phyloP scores from a whole-genome alignment of 2,113 vertebrate genomes.

The Hyperopisus bebe region DNA sequence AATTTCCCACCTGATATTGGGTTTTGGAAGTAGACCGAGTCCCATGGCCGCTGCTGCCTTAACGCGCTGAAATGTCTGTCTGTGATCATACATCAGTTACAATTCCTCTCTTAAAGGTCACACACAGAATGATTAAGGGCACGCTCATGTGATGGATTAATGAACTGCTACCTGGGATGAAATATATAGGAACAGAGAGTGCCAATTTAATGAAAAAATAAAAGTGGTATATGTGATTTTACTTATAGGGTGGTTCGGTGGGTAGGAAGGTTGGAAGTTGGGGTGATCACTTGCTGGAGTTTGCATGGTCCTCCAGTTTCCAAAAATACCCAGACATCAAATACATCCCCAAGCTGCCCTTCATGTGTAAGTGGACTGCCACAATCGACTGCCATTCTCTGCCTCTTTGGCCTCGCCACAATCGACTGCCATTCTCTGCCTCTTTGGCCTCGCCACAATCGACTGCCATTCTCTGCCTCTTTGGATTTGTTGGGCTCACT shows the following conservation, averaged over 20 bases:
- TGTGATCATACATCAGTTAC: background rate
- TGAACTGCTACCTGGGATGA: background rate
- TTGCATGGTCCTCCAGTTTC: background rate
- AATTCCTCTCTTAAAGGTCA: slow-evolving; percentile 2
- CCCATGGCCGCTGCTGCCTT: no score
- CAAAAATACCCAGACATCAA: background rate
- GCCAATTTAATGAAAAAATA: background rate
- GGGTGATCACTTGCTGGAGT: background rate
- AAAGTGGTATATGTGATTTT: background rate
- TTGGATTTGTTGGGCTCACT: background rate
- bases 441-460: background rate
- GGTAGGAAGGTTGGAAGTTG: background rate
- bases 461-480: background rate
- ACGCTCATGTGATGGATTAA: background rate
- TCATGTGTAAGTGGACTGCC: background rate
- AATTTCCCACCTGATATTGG: slow-evolving; percentile 16
- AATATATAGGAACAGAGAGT: background rate
- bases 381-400: background rate
- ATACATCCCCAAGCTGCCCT: background rate
- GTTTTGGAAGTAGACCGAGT: background rate
- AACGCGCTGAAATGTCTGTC: background rate
- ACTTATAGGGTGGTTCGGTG: background rate
- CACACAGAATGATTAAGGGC: background rate
- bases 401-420: background rate
- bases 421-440: background rate